Percentiles rank a stretch among this genome's conserved stretches.
Conservation (phyloP, 2,113 vertebrate genomes). For the Pterocles gutturalis region DNA sequence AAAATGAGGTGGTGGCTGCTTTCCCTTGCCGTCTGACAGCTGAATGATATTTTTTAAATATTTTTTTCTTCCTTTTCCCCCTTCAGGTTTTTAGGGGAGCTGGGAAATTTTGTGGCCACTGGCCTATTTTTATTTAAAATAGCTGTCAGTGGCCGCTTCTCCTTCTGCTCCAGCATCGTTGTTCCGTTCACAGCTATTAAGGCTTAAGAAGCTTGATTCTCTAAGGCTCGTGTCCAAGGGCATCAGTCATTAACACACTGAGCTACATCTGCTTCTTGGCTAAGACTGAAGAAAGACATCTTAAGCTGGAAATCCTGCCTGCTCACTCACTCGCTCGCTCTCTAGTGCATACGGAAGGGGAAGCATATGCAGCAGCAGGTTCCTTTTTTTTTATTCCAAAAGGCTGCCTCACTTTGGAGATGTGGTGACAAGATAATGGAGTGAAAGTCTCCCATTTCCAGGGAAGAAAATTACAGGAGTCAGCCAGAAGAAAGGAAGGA, state of each 20-base stretch:
- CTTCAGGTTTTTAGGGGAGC: background rate
- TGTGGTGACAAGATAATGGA: slow-evolving; percentile 77
- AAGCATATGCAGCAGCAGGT: slow-evolving; percentile 60
- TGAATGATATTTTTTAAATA: background rate
- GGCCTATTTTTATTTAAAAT: slow-evolving; percentile 7
- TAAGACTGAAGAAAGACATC: slow-evolving; percentile 70
- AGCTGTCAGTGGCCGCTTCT: slow-evolving; percentile 1
- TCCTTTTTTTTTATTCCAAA: background rate
- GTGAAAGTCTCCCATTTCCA: slow-evolving; percentile 50
- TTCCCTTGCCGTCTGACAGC: background rate
- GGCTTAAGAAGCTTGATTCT: slow-evolving; percentile 67
- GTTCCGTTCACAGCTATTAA: slow-evolving; percentile 45
- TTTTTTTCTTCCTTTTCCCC: background rate
- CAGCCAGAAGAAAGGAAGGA: slow-evolving; percentile 39
- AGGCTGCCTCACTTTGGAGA: slow-evolving; percentile 61
- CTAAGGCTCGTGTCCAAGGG: slow-evolving; percentile 78
- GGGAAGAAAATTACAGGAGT: slow-evolving; percentile 58
- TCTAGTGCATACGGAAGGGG: slow-evolving; percentile 9
- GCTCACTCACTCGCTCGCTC: slow-evolving; percentile 17
- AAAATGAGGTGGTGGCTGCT: background rate
- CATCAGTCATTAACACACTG: slow-evolving; percentile 79
- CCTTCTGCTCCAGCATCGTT: slow-evolving; percentile 1
- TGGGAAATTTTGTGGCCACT: background rate
- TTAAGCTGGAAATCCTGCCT: slow-evolving; percentile 74
- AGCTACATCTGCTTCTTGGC: slow-evolving; percentile 84